phyloP scores from a whole-genome alignment of 2,113 vertebrate genomes.

The Pimephales promelas region DNA sequence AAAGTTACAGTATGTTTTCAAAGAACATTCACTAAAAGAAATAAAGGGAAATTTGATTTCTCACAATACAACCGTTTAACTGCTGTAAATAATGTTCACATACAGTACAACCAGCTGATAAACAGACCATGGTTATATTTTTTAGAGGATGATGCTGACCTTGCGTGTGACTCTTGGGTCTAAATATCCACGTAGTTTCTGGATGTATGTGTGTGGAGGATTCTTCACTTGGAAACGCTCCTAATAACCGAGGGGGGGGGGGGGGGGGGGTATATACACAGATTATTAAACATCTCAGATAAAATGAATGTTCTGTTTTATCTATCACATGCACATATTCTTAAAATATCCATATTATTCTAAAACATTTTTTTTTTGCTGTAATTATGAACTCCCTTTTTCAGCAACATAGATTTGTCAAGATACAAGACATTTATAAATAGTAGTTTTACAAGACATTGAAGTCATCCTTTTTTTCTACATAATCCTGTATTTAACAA shows the following conservation, averaged over 20 bases:
- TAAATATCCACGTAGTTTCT: conserved; percentile 91
- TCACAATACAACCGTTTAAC: background rate
- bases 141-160: conserved; percentile 70
- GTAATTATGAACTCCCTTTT: conserved; percentile 2
- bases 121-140: background rate
- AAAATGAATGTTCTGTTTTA: background rate
- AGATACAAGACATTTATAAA: background rate
- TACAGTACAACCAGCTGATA: background rate
- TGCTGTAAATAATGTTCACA: background rate
- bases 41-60: too few species aligned
- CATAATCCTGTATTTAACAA: background rate
- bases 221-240: conserved; percentile 98
- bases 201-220: conserved; percentile 94
- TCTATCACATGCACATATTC: background rate
- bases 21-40: too few species aligned
- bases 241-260: conserved; percentile 68
- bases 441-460: background rate
- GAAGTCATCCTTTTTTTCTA: background rate
- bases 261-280: too few species aligned
- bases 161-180: conserved; percentile 91
- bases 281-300: background rate
- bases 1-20: too few species aligned
- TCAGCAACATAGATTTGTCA: background rate
- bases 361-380: background rate
- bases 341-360: background rate